Evolutionary conservation across 37 sponge, comb jelly and placozoan species (phyloP), one percentile per base, ranked within the genome.

Genomic region (Halichondria panicea): DNA sequence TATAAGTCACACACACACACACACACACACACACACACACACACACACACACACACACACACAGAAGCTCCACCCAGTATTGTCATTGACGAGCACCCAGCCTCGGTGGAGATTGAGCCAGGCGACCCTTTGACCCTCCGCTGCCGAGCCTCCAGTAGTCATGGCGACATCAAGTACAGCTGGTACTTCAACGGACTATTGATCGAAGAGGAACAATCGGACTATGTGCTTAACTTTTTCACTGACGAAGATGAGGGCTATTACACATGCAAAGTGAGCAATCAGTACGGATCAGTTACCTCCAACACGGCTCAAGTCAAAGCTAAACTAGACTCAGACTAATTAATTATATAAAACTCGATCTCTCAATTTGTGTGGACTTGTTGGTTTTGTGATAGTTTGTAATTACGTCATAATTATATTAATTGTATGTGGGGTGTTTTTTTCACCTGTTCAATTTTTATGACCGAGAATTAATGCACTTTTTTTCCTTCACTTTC

Each of bases 171-270:
- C 24, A 19, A 12, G 18, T 84, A 84, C 55, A 25, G 61, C 28
- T 84, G 84, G 84, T 69, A 70, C 63, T 70, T 76, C 48, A 84
- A 84, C 61, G 84, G 84, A 40, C 76, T 84, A n/a, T 62, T 84
- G 22, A 11, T 13, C 25, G 52, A 34, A 19, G 84, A 84, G 28
- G 46, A 22, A 31, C 15, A 52, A 61, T 63, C 76, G 31, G 55
- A 75, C 45, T 84, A 75, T 52, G 33, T 31, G 32, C 67, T 84
- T 8, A 50, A 76, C 62, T 76, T 77, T 32, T 76, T 84, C 43
- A 84, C 84, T 60, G 84, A 84, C 18, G 84, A 84, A 43, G 84
- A 84, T 31, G 84, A 76, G 44, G 84, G 84, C 0, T 2, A 68
- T 28, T 84, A 84, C 27, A 35, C 36, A 12, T 84, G 84, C 41